Conservation (phyloP, 2,797 vertebrate species). For the Bradypus variegatus region DNA sequence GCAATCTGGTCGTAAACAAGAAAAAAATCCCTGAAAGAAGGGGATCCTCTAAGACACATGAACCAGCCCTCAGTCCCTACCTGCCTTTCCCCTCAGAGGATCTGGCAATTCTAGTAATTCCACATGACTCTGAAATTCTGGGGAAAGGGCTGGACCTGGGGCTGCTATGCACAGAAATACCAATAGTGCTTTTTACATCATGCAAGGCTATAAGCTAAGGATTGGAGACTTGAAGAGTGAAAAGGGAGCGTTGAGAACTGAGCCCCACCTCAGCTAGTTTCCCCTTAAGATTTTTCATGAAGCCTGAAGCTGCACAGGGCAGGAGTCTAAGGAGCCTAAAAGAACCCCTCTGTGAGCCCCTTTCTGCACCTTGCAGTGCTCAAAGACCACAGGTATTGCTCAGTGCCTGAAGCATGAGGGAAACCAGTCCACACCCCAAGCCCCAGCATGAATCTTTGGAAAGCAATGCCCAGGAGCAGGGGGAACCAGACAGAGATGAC, state of each 20-base stretch:
- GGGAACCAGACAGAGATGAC: background rate
- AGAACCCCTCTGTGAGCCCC: background rate
- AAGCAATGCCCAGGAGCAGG: background rate
- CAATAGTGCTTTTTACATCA: background rate
- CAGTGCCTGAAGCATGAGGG: background rate
- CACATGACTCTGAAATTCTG: too few species aligned
- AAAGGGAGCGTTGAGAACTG: background rate
- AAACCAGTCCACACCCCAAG: background rate
- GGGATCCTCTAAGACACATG: too few species aligned
- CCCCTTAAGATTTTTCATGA: background rate
- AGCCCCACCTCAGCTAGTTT: background rate
- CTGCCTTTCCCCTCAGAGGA: too few species aligned
- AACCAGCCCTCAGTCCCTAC: too few species aligned
- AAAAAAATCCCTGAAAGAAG: background rate
- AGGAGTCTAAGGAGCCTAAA: background rate
- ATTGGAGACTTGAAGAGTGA: background rate
- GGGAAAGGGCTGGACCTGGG: too few species aligned
- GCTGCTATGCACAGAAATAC: background rate
- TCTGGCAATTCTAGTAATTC: too few species aligned
- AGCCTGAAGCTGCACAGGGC: background rate
- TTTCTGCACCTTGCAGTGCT: background rate
- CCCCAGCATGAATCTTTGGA: background rate
- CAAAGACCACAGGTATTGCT: background rate
- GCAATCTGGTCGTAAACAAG: background rate
- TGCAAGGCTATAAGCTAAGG: background rate